Evolutionary conservation across 2,113 vertebrate species (phyloP), one percentile per base, ranked within the genome.

Genomic region (Amia ocellicauda): DNA sequence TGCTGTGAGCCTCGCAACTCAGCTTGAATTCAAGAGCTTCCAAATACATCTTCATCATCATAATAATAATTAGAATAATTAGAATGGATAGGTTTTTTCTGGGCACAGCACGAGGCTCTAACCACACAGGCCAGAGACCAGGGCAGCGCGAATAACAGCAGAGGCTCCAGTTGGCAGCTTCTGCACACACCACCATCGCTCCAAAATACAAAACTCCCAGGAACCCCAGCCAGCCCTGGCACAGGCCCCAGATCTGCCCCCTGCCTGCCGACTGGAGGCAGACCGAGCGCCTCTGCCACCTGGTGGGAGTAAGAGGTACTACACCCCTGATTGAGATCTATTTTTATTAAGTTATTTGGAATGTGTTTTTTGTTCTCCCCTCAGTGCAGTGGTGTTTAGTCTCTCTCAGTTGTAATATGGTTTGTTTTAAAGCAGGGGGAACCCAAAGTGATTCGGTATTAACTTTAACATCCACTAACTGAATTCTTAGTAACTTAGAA

Each of bases 91-190:
- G n/a, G n/a, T n/a, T n/a, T n/a, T n/a, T n/a, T n/a, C n/a, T n/a
- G n/a, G n/a, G n/a, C 64, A 4, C 64, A 59, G 55, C 28, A 7
- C 59, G 64, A 45, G 55, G 52, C 40, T 55, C 58, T 59, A 42
- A 59, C 2, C 56, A 26, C 16, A 42, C 43, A 11, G 64, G 28
- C 27, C 56, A 41, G 17, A 28, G 59, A 66, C 55, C 64, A 52
- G 64, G 55, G 58, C 20, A 55, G 56, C 47, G n/a, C 64, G 58
- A 66, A 66, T 66, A 59, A 56, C 64, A 47, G 47, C 43, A 66
- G n/a, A 58, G 52, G 55, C 59, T 66, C 64, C 47, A 36, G 43
- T 54, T 61, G 66, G 60, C 66, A 62, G 43, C 24, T n/a, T n/a
- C 40, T 40, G 58, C 66, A 41, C 36, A 62, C 31, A 60, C 60